phyloP scores from a whole-genome alignment of 2,888 invertebrate species.

The Pristionchus maxplancki region DNA sequence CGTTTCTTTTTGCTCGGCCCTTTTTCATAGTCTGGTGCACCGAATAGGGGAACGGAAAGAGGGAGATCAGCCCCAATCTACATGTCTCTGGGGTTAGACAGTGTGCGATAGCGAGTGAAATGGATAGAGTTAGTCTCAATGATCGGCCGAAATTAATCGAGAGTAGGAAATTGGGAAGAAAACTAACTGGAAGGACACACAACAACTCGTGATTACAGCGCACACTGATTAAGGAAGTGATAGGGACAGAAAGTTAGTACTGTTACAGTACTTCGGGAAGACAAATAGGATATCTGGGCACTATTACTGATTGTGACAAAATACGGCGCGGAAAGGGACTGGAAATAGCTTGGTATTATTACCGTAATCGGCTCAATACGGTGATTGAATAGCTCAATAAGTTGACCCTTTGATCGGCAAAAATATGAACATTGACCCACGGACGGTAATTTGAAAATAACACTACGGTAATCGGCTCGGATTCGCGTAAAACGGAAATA shows the following conservation, averaged over 20 bases:
- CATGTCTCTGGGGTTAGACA: too few relatives aligned
- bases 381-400: too few relatives aligned
- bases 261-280: background rate
- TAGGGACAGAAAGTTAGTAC: background rate
- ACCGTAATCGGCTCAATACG: background rate
- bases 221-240: background rate
- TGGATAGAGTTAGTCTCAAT: background rate
- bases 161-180: background rate
- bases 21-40: background rate
- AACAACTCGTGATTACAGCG: constrained; percentile 5
- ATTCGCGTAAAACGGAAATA: background rate
- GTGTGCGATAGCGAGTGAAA: background rate
- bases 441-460: too few relatives aligned
- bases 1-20: background rate
- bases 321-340: background rate
- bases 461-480: too few relatives aligned
- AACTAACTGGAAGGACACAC: constrained; percentile 1
- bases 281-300: background rate
- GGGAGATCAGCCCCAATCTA: too few relatives aligned
- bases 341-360: background rate
- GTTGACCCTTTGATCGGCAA: too few relatives aligned
- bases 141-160: background rate
- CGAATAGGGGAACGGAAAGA: background rate
- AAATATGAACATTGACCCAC: too few relatives aligned
- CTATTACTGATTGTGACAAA: background rate